Conservation (phyloP, 2,888 invertebrate species). For the Pristionchus exspectatus region DNA sequence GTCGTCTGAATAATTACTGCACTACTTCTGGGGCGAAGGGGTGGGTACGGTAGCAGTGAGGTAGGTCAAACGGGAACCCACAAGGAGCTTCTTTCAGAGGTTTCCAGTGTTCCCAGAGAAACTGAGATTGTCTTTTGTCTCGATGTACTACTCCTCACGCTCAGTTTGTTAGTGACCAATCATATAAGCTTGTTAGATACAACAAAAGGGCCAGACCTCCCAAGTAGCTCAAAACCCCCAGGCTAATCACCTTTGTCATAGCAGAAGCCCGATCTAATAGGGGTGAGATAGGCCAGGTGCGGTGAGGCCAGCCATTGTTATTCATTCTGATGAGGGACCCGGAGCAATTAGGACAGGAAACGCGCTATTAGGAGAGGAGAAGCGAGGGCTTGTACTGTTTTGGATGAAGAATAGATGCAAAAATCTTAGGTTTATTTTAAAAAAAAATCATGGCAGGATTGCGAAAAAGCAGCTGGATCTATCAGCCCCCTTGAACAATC, state of each 20-base stretch:
- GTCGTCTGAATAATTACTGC: conserved; percentile 47
- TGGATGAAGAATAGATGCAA: neutral
- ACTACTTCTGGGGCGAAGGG: neutral
- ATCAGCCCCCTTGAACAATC: neutral
- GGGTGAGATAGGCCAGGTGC: conserved; percentile 1
- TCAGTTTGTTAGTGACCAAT: too few species aligned
- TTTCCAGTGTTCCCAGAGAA: too few species aligned
- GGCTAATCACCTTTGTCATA: neutral
- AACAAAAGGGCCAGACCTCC: too few species aligned
- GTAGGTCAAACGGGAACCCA: neutral
- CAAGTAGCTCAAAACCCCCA: neutral
- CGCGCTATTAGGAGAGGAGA: neutral
- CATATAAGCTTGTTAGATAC: too few species aligned
- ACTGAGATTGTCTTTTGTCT: too few species aligned
- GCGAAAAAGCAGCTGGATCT: neutral
- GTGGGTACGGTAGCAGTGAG: neutral
- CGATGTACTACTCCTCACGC: too few species aligned
- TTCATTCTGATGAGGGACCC: neutral
- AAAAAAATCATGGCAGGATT: neutral
- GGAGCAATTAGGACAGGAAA: conserved; percentile 38
- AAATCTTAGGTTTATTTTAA: neutral
- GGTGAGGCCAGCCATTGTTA: conserved; percentile 21
- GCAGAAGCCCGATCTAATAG: conserved; percentile 2
- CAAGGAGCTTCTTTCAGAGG: neutral
- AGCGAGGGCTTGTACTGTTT: neutral